These are phyloP conservation scores for Cepphus grylle DNA, from an alignment of 2,113 vertebrate genomes.

Conservation along the genomic window DNA sequence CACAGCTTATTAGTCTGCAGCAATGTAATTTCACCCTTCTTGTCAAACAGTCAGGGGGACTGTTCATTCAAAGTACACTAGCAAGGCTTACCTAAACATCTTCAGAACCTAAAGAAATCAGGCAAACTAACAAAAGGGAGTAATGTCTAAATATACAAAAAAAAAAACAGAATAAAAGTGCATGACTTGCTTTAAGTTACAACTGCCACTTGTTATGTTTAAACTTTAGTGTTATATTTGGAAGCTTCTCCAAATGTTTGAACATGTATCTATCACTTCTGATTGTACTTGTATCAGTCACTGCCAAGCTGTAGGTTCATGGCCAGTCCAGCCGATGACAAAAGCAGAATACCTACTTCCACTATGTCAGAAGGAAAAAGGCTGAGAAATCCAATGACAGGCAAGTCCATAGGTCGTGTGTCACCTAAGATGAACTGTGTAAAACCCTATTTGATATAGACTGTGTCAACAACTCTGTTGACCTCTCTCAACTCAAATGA, in stretches of 20 bases:
- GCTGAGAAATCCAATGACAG: background rate
- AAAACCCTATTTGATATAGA: background rate
- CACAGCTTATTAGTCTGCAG: background rate
- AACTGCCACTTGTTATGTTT: background rate
- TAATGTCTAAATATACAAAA: background rate
- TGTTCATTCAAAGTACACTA: background rate
- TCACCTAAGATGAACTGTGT: background rate
- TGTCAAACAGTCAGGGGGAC: background rate
- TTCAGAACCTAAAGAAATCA: background rate
- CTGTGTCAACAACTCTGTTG: background rate
- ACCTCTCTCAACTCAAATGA: background rate
- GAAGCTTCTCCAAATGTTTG: background rate
- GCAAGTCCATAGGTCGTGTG: background rate
- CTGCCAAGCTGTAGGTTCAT: background rate
- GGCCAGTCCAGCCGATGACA: background rate
- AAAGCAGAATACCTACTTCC: background rate
- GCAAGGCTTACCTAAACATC: background rate
- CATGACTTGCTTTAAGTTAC: background rate
- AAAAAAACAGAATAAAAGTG: background rate
- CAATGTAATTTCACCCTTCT: background rate
- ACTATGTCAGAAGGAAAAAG: background rate
- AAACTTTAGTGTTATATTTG: background rate
- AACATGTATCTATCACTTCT: background rate
- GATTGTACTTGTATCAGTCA: background rate
- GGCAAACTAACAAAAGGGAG: background rate